A percentile compares a stretch with the other conserved stretches of the same genome.
phyloP scores from a whole-genome alignment of 2,888 invertebrate species.

The Panzeria rudis region DNA sequence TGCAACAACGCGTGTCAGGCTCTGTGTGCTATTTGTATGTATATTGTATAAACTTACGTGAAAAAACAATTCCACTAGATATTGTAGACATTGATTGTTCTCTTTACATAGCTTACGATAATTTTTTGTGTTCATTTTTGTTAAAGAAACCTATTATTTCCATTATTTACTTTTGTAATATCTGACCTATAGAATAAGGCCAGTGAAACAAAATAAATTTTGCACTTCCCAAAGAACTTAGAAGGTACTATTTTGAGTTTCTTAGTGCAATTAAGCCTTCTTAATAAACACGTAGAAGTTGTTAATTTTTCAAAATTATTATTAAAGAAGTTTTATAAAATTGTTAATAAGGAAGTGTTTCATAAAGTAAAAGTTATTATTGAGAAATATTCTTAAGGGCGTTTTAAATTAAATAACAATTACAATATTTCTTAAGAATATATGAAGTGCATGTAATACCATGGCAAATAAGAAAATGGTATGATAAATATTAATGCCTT shows the following conservation, averaged over 20 bases:
- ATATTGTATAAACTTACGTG: not conserved
- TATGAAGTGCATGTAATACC: not conserved
- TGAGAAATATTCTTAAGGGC: not conserved
- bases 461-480: not conserved
- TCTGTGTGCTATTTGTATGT: not conserved
- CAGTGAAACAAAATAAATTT: conserved; percentile 14
- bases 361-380: conserved; percentile 1
- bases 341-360: not conserved
- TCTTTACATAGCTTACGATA: conserved; percentile 23
- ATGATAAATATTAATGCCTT: not conserved
- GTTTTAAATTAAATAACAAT: not conserved
- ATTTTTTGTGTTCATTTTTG: not conserved
- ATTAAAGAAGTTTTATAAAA: not conserved
- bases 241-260: not conserved
- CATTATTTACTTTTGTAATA: not conserved
- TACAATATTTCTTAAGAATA: not conserved
- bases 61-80: not conserved
- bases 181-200: conserved; percentile 7
- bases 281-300: not conserved
- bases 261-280: not conserved
- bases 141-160: conserved; percentile 13
- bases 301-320: not conserved
- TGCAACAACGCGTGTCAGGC: not conserved
- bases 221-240: not conserved
- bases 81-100: conserved; percentile 5